Evolutionary conservation across 2,888 invertebrate species (phyloP).

Genomic region (Caenorhabditis sp.): DNA sequence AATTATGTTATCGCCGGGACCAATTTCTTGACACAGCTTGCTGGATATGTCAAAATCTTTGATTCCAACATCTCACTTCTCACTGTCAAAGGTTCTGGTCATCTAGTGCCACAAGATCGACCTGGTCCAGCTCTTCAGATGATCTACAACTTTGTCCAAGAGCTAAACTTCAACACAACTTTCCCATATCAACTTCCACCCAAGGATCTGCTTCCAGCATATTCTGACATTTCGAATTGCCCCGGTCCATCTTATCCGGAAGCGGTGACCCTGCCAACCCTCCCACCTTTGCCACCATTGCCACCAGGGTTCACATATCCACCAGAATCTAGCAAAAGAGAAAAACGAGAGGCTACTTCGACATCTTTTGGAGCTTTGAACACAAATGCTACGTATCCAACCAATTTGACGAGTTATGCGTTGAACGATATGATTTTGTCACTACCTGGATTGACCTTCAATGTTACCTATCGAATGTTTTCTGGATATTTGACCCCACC

Average conservation of each 20-base stretch:
- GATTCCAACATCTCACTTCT: slow-evolving; percentile 42
- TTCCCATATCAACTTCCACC: slow-evolving; percentile 13
- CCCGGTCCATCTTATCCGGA: slow-evolving; percentile 20
- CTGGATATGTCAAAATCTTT: slow-evolving; percentile 32
- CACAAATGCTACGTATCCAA: slow-evolving; percentile 22
- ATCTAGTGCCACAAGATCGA: slow-evolving; percentile 84
- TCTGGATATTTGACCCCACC: slow-evolving; percentile 47
- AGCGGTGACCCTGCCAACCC: slow-evolving; percentile 27
- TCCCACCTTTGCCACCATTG: slow-evolving; percentile 32
- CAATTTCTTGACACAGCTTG: slow-evolving; percentile 20
- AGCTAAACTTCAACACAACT: slow-evolving; percentile 15
- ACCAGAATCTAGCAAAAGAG: not conserved
- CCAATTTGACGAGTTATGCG: slow-evolving; percentile 30
- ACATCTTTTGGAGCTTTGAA: slow-evolving; percentile 11
- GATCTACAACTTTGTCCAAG: slow-evolving; percentile 76
- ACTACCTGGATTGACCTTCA: slow-evolving; percentile 47
- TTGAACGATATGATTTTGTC: slow-evolving; percentile 28
- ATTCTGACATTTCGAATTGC: slow-evolving; percentile 13
- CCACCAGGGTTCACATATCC: slow-evolving; percentile 40
- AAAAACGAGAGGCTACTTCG: not conserved
- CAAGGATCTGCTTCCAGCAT: slow-evolving; percentile 23
- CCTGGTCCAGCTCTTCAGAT: slow-evolving; percentile 82
- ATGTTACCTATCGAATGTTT: slow-evolving; percentile 43
- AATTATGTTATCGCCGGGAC: slow-evolving; percentile 27
- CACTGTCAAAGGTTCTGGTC: slow-evolving; percentile 76